Conservation (phyloP, 2,797 vertebrate genomes). For the Distichodus sexfasciatus region DNA sequence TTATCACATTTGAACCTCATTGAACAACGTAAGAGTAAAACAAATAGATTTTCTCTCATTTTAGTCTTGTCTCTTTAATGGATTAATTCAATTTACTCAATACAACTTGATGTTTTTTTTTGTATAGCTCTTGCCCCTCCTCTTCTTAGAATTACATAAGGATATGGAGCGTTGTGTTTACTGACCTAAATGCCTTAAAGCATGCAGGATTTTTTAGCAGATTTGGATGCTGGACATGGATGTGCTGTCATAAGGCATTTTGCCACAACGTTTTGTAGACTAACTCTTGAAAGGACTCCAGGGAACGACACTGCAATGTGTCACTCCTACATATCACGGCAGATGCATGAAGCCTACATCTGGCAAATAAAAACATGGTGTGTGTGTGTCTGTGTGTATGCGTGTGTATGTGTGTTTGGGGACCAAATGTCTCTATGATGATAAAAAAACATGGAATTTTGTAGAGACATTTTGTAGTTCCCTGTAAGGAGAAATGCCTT, state of each 20-base stretch:
- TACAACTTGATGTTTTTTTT: not conserved
- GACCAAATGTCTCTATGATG: not conserved
- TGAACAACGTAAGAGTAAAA: not conserved
- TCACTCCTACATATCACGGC: not conserved
- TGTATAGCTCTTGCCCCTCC: not conserved
- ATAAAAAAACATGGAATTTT: not conserved
- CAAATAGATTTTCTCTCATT: not conserved
- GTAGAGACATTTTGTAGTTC: too few species aligned
- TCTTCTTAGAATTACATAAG: not conserved
- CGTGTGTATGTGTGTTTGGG: not conserved
- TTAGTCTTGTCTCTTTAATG: not conserved
- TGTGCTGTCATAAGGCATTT: not conserved
- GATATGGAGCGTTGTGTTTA: conserved; percentile 24
- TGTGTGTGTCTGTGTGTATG: not conserved
- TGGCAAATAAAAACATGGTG: not conserved
- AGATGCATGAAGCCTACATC: not conserved
- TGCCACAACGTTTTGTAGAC: conserved; percentile 15
- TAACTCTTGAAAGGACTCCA: conserved; percentile 6
- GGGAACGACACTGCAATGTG: conserved; percentile 1
- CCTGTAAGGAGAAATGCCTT: too few species aligned
- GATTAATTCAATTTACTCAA: not conserved
- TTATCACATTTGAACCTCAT: not conserved
- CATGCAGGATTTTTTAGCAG: conserved; percentile 20
- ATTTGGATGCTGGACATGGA: conserved; percentile 11
- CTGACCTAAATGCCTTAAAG: conserved; percentile 3